Evolutionary conservation across 2,888 invertebrate genomes (phyloP), one percentile per base, ranked within the genome.

Genomic region (Blastobasis lacticolella): DNA sequence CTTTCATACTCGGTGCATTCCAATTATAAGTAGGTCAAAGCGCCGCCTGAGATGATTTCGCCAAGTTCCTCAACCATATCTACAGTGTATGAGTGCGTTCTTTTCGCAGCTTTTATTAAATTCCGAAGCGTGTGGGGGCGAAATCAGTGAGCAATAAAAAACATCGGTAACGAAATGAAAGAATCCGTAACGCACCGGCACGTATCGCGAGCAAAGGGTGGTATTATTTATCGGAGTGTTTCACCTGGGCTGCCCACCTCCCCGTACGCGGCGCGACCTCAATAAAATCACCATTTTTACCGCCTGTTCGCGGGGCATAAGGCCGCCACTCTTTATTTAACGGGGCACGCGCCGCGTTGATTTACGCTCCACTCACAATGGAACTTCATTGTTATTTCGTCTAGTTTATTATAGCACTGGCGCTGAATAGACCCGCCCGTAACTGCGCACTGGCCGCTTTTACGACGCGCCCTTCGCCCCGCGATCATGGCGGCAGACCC

Each of bases 211-310:
- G 55, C 58, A 56, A 59, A 59, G 59, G 59, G 59, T 53, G 53
- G 64, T 67, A 67, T 66, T 66, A 69, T 67, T 67, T 69, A 69
- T 67, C 58, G 63, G 56, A 54, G 57, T 55, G 58, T 62, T 63
- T 62, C 62, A 66, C 65, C 64, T 65, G 66, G 50, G 56, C 54
- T 50, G 58, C 53, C 53, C 59, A 63, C 62, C 63, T 66, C 57
- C 55, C 61, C 60, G 57, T 61, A 62, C 64, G 60, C 64, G 64
- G 4, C 67, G 68, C 60, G 68, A 67, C 69, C 69, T 62, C 66
- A 71, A 74, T 76, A 75, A 75, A 75, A 75, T 75, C 73, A 69
- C 69, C 71, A 73, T 75, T 75, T 78, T 75, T 74, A 73, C 70
- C 69, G 71, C 71, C 68, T 67, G 67, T 71, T 73, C 72, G 67